Percentiles rank a stretch among this genome's conserved stretches.
These are phyloP conservation scores for Neopipo cinnamomea DNA, from an alignment of 2,113 vertebrate genomes.

Conservation along the genomic window DNA sequence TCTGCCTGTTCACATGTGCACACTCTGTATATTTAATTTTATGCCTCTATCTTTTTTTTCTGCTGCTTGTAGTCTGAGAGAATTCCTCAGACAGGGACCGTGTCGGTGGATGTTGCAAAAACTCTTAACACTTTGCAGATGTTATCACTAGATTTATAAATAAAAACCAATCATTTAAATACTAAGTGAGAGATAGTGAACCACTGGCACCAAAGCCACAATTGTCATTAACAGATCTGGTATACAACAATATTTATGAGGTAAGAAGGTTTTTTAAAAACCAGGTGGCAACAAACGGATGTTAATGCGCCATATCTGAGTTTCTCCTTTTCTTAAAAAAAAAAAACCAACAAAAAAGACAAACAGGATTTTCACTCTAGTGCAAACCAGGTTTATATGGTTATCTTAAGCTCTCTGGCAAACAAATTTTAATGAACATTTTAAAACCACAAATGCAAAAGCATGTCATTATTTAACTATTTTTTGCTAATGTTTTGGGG, in stretches of 20 bases:
- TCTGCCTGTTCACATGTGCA: neutral
- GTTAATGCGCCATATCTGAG: accelerated
- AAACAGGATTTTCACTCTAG: neutral
- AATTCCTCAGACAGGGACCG: neutral
- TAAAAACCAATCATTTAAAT: neutral
- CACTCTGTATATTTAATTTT: neutral
- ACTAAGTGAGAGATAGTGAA: neutral
- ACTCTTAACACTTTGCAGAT: neutral
- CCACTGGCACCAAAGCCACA: neutral
- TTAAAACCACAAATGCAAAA: neutral
- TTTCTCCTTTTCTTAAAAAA: neutral
- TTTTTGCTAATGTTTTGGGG: neutral
- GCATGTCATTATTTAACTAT: neutral
- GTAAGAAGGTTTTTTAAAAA: neutral
- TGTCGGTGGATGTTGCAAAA: neutral
- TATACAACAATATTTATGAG: neutral
- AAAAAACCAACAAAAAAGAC: neutral
- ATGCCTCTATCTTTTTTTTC: neutral
- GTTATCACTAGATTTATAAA: neutral
- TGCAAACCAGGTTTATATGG: neutral
- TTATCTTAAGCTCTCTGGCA: neutral
- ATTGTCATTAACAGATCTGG: neutral
- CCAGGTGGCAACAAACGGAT: neutral
- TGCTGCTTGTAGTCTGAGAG: neutral
- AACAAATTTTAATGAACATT: neutral